phyloP scores from a whole-genome alignment of 1,140 invertebrate genomes.

The Listronotus oregonensis region DNA sequence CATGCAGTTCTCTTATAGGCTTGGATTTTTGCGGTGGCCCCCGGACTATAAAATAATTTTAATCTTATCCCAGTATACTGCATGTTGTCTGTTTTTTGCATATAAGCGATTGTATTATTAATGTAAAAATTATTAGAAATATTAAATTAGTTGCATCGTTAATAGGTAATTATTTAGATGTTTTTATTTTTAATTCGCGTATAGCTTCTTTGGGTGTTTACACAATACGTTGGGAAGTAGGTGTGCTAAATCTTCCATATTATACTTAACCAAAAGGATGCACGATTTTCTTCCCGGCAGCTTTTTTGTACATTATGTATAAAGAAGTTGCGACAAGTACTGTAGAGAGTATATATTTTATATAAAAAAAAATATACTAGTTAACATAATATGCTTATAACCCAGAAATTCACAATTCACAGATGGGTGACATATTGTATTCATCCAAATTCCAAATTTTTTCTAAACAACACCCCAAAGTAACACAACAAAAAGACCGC shows the following conservation, averaged over 20 bases:
- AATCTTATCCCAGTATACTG: constrained; percentile 7
- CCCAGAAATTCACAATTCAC: too few species aligned
- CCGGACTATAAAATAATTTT: background rate
- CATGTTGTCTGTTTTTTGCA: constrained; percentile 17
- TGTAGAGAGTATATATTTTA: too few species aligned
- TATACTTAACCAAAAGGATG: background rate
- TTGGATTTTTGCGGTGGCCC: too few species aligned
- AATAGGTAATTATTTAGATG: background rate
- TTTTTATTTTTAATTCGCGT: background rate
- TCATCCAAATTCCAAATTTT: too few species aligned
- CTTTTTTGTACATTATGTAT: background rate
- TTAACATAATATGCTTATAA: too few species aligned
- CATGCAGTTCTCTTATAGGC: too few species aligned
- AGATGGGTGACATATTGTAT: too few species aligned
- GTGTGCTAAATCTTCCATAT: constrained; percentile 14
- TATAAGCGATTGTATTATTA: constrained; percentile 11
- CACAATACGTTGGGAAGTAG: constrained; percentile 1
- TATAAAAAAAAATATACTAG: too few species aligned
- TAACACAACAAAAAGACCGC: too few species aligned
- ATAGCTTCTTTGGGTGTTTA: constrained; percentile 25
- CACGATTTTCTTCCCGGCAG: constrained; percentile 1
- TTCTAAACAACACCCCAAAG: too few species aligned
- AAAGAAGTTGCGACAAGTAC: too few species aligned
- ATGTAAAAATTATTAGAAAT: constrained; percentile 18
- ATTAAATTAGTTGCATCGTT: constrained; percentile 3